Evolutionary conservation across 2,113 vertebrate genomes (phyloP), one percentile per base, ranked within the genome.

Genomic region (Columba janthina): DNA sequence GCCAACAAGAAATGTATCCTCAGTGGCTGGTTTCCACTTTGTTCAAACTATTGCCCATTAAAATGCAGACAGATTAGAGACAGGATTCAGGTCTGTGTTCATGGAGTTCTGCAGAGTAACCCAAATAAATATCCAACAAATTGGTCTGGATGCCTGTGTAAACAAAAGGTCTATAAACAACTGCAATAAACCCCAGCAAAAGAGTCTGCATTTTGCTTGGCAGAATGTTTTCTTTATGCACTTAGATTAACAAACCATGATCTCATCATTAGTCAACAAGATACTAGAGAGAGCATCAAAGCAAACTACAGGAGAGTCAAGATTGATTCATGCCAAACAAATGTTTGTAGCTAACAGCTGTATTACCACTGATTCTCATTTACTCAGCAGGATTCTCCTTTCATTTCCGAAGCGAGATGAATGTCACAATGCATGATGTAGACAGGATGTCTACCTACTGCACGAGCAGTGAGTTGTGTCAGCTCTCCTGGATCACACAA

Each of bases 281-380:
- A 98, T 98, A 97, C 96, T 91, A 96, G 97, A 97, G 94, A 93
- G 95, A 96, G 94, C 97, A 98, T 99, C 98, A 99, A 99, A 99
- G 98, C 96, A 96, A 98, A 95, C 98, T 96, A 97, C 96, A 60
- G 98, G 98, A 98, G 97, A 96, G 97, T 97, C 60, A 40, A 92
- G 95, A 97, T 42, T 96, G 97, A 97, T 96, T 96, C 96, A 40
- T 94, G 97, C 98, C 98, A 98, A 98, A 97, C 97, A 97, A 97
- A 97, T 97, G 98, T 98, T 98, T 98, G 97, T 90, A 95, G 97
- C 97, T 69, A 97, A 97, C 98, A 98, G 98, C 98, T 98, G 98
- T 92, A 89, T 97, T 96, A 97, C 97, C 95, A 97, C 94, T 97
- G 97, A 97, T 97, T 97, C 97, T 96, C 58, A 95, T 97, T 97